Conservation (phyloP, 2,113 vertebrate species). For the Misgurnus anguillicaudatus region DNA sequence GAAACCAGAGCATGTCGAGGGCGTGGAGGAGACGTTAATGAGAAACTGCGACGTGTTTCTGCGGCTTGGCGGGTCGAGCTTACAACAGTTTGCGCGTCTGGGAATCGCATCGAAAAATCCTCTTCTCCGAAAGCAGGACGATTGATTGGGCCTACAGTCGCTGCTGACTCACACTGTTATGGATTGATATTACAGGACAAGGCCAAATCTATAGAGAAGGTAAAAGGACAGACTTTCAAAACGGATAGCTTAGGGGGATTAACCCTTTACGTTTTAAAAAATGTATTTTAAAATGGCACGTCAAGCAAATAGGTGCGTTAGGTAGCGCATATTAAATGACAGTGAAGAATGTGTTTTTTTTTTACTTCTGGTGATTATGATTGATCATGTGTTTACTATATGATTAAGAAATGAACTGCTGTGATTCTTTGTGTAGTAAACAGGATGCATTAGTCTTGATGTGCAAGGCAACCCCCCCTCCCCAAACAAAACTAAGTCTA, state of each 20-base stretch:
- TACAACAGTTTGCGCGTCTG: conserved; percentile 57
- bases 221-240: conserved; percentile 39
- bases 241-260: not conserved
- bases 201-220: conserved; percentile 45
- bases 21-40: conserved; percentile 51
- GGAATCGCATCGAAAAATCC: conserved; percentile 58
- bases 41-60: conserved; percentile 52
- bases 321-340: not conserved
- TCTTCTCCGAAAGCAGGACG: conserved; percentile 63
- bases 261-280: too few relatives aligned
- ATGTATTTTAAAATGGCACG: too few relatives aligned
- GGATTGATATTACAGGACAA: conserved; percentile 64
- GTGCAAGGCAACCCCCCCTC: not conserved
- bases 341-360: too few relatives aligned
- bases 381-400: conserved; percentile 27
- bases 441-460: conserved; percentile 10
- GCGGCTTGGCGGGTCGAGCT: conserved; percentile 53
- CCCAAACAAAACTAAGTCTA: conserved; percentile 11
- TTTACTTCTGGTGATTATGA: not conserved
- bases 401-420: conserved; percentile 36
- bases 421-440: conserved; percentile 6
- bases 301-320: not conserved
- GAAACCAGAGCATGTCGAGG: conserved; percentile 56
- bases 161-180: conserved; percentile 67
- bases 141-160: conserved; percentile 72